Evolutionary conservation across 2,888 invertebrate species (phyloP).

Genomic region (Cosmia pyralina): DNA sequence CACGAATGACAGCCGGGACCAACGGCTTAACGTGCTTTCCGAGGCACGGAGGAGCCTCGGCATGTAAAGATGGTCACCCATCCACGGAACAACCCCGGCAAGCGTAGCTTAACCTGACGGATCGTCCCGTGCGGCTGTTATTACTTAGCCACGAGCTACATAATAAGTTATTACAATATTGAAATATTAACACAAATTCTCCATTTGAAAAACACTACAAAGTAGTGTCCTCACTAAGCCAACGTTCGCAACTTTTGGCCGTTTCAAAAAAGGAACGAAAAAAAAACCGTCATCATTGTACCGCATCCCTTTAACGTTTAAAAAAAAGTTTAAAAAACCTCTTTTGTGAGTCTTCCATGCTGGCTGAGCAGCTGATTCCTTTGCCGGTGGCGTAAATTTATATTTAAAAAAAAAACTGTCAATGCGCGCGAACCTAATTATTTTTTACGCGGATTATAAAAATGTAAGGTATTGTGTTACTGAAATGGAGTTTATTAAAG

Average conservation of each 20-base stretch:
- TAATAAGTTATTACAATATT: background rate
- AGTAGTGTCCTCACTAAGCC: conserved; percentile 54
- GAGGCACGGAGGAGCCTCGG: too few relatives aligned
- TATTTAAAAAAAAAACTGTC: conserved; percentile 69
- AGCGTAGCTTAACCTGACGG: too few relatives aligned
- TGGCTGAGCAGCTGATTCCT: conserved; percentile 72
- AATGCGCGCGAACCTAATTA: conserved; percentile 67
- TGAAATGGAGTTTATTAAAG: background rate
- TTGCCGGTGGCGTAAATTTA: conserved; percentile 67
- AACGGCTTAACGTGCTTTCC: too few relatives aligned
- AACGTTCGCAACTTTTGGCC: conserved; percentile 54
- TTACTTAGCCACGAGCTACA: too few relatives aligned
- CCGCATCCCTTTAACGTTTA: conserved; percentile 70
- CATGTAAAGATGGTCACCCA: too few relatives aligned
- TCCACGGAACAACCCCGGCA: too few relatives aligned
- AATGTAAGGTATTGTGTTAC: conserved; percentile 49
- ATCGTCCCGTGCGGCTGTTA: too few relatives aligned
- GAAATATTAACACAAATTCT: background rate
- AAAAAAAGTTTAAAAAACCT: conserved; percentile 68
- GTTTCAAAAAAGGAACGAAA: conserved; percentile 61
- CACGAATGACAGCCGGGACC: too few relatives aligned
- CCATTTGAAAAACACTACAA: background rate
- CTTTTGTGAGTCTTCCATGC: conserved; percentile 68
- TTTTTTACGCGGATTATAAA: conserved; percentile 63
- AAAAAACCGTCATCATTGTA: conserved; percentile 57